A percentile compares a stretch with the other conserved stretches of the same genome.
Conservation (phyloP, 2,888 invertebrate genomes). For the Shargacucullia verbasci region DNA sequence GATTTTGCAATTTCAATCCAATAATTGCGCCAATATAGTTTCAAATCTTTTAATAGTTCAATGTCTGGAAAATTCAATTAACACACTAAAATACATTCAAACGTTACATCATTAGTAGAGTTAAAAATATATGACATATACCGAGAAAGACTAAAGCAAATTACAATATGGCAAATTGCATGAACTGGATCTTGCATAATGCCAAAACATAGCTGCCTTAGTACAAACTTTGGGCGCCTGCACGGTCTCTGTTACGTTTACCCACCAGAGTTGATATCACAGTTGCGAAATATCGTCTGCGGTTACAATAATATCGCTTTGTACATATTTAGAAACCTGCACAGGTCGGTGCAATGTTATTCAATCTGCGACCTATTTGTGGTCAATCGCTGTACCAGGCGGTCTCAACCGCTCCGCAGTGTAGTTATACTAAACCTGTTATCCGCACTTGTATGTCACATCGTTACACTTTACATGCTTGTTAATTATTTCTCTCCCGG, state of each 20-base stretch:
- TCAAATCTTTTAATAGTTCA: no score
- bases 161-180: slow-evolving; percentile 33
- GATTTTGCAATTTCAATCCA: no score
- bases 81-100: no score
- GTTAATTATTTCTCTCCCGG: slow-evolving; percentile 42
- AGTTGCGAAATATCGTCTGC: slow-evolving; percentile 79
- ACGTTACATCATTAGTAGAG: background rate
- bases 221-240: slow-evolving; percentile 51
- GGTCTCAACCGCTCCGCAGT: slow-evolving; percentile 61
- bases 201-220: slow-evolving; percentile 24
- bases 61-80: no score
- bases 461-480: slow-evolving; percentile 32
- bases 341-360: slow-evolving; percentile 79
- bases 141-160: no score
- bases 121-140: background rate
- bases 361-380: slow-evolving; percentile 87
- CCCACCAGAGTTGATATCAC: slow-evolving; percentile 54
- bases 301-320: slow-evolving; percentile 81
- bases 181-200: slow-evolving; percentile 38
- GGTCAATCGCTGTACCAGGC: slow-evolving; percentile 76
- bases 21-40: no score
- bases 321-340: slow-evolving; percentile 86
- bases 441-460: slow-evolving; percentile 43
- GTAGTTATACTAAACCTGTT: slow-evolving; percentile 60
- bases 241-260: slow-evolving; percentile 53